A percentile compares a stretch with the other conserved stretches of the same genome.
These are phyloP conservation scores for Peucedramus taeniatus DNA, from an alignment of 2,113 vertebrate genomes.

Conservation along the genomic window DNA sequence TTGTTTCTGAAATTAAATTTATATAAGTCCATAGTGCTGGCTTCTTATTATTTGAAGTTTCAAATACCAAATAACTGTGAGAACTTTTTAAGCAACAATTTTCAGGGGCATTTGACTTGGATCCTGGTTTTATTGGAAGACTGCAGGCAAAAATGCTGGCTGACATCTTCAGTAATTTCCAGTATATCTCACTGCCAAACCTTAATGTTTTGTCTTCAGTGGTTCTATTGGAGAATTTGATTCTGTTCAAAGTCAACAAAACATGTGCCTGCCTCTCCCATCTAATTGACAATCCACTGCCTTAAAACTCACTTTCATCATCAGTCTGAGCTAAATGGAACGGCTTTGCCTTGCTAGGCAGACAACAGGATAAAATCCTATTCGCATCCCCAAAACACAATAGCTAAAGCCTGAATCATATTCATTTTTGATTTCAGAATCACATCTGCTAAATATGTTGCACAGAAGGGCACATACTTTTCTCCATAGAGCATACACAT, in stretches of 20 bases:
- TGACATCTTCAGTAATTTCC: not conserved
- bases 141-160: not conserved
- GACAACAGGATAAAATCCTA: not conserved
- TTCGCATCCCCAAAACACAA: not conserved
- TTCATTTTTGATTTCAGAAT: not conserved
- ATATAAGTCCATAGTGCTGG: not conserved
- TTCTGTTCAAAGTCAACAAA: not conserved
- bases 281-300: not conserved
- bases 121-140: not conserved
- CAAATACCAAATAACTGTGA: not conserved
- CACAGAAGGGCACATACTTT: not conserved
- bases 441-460: not conserved
- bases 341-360: not conserved
- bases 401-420: not conserved
- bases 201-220: not conserved
- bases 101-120: not conserved
- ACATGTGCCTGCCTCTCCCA: not conserved
- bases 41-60: not conserved
- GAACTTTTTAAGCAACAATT: not conserved
- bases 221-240: not conserved
- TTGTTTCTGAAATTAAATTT: not conserved
- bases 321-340: not conserved
- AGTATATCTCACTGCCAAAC: not conserved
- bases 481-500: not conserved
- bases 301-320: not conserved